Percentiles rank a stretch among this genome's conserved stretches.
Conservation (phyloP, 2,888 invertebrate species). For the Acholoe squamosa region DNA sequence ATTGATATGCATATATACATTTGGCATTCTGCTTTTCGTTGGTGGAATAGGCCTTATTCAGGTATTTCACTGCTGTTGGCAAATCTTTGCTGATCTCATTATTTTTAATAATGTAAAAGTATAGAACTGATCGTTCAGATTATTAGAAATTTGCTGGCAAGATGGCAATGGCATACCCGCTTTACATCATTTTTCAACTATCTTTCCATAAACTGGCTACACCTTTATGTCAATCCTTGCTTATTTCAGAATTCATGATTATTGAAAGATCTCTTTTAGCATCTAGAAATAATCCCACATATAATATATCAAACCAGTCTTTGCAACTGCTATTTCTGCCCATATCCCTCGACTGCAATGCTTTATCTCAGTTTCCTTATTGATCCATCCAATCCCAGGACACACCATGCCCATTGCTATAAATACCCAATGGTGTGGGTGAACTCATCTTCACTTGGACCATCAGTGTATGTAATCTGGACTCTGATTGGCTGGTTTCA, state of each 20-base stretch:
- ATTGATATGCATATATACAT: too few relatives aligned
- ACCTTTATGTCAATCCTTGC: background rate
- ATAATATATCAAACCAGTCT: background rate
- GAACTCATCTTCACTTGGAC: background rate
- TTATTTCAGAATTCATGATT: too few relatives aligned
- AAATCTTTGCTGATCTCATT: too few relatives aligned
- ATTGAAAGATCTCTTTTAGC: background rate
- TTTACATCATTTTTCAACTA: too few relatives aligned
- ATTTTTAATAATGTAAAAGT: too few relatives aligned
- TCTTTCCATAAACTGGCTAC: too few relatives aligned
- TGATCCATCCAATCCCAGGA: background rate
- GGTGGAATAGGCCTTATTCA: too few relatives aligned
- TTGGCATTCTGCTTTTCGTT: too few relatives aligned
- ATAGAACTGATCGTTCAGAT: too few relatives aligned
- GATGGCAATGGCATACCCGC: too few relatives aligned
- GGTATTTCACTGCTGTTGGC: too few relatives aligned
- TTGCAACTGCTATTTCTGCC: background rate
- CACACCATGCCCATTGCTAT: background rate
- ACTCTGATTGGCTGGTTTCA: constrained; percentile 1
- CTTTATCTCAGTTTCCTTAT: background rate
- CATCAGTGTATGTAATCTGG: constrained; percentile 10
- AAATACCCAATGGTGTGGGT: background rate
- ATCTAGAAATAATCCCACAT: background rate
- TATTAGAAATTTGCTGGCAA: too few relatives aligned
- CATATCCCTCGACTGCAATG: background rate